phyloP scores from a whole-genome alignment of 2,797 vertebrate genomes.

The Danio jaintianensis region DNA sequence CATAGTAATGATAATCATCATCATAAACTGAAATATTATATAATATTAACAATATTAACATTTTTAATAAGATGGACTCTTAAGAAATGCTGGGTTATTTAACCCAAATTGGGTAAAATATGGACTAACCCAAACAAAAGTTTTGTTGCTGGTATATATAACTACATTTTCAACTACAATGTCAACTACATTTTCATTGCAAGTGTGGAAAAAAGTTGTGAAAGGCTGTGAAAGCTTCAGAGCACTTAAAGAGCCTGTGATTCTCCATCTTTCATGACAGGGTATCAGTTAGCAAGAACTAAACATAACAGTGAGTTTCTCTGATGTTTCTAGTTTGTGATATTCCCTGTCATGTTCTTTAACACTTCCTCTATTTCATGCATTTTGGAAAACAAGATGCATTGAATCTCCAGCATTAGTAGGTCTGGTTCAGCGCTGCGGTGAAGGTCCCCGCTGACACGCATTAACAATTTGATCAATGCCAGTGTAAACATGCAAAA shows the following conservation, averaged over 20 bases:
- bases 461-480: constrained; percentile 56
- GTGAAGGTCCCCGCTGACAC: constrained; percentile 49
- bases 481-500: constrained; percentile 57
- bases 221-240: constrained; percentile 1
- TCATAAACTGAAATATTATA: no score
- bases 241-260: constrained; percentile 55
- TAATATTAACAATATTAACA: no score
- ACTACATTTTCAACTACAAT: no score
- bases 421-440: constrained; percentile 36
- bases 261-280: constrained; percentile 34
- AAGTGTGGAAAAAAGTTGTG: no score
- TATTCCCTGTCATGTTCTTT: constrained; percentile 34
- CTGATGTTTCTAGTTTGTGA: constrained; percentile 30
- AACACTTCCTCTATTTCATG: constrained; percentile 50
- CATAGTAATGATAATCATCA: no score
- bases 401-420: constrained; percentile 41
- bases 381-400: constrained; percentile 20
- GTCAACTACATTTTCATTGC: no score
- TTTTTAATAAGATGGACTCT: no score
- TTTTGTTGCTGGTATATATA: no score
- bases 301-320: constrained; percentile 37
- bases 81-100: no score
- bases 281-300: constrained; percentile 41
- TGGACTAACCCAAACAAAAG: no score
- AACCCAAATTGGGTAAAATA: no score